These are phyloP conservation scores for Phymastichus coffea DNA, from an alignment of 1,140 invertebrate genomes.

Conservation along the genomic window DNA sequence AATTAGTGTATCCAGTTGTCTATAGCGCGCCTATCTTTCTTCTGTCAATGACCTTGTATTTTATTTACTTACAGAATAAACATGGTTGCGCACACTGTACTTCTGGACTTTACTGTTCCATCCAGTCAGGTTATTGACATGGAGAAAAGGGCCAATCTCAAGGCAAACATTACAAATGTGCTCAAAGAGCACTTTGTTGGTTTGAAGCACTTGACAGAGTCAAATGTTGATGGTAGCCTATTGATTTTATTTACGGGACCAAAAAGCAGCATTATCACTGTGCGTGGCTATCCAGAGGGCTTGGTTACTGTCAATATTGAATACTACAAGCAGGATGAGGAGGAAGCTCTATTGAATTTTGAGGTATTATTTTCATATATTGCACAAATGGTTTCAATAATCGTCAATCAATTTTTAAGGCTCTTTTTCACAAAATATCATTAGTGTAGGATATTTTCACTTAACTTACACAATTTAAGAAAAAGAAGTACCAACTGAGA, in stretches of 20 bases:
- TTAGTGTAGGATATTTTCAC: not conserved
- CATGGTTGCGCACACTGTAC: slow-evolving; percentile 80
- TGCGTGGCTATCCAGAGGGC: slow-evolving; percentile 71
- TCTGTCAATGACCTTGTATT: not conserved
- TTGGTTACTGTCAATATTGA: slow-evolving; percentile 78
- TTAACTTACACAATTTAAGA: no score
- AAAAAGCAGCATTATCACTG: slow-evolving; percentile 66
- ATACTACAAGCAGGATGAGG: slow-evolving; percentile 73
- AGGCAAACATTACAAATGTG: slow-evolving; percentile 66
- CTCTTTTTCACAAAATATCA: not conserved
- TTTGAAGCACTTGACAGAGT: slow-evolving; percentile 64
- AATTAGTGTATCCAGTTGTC: no score
- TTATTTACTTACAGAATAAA: slow-evolving; percentile 22
- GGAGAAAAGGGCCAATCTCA: slow-evolving; percentile 64
- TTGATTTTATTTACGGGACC: slow-evolving; percentile 69
- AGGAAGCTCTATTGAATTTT: slow-evolving; percentile 68
- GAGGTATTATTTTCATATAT: slow-evolving; percentile 64
- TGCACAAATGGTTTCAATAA: not conserved
- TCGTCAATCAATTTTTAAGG: not conserved
- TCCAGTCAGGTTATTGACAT: slow-evolving; percentile 65
- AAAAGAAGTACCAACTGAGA: no score
- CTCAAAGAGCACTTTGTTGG: slow-evolving; percentile 68
- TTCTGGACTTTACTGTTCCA: slow-evolving; percentile 78
- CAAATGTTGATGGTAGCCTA: slow-evolving; percentile 65
- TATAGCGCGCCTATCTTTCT: no score